Conservation (phyloP, 2,888 invertebrate species). For the Drosophila meridiana region DNA sequence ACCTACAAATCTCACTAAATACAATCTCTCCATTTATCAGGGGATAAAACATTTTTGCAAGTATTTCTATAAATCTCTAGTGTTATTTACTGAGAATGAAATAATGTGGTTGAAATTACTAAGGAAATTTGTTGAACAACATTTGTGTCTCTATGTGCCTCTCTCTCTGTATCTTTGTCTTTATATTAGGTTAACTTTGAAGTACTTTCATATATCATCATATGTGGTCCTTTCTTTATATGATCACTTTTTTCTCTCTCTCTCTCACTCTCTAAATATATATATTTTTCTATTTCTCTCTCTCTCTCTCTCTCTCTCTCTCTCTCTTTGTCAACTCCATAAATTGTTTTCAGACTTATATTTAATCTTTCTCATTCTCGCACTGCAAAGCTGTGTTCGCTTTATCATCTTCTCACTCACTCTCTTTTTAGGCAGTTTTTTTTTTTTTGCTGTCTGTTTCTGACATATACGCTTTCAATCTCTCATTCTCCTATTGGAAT, state of each 20-base stretch:
- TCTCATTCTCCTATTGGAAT: neutral
- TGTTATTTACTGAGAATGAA: neutral
- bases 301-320: neutral
- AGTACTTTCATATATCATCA: too few relatives aligned
- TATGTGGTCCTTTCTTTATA: too few relatives aligned
- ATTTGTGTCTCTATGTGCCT: neutral
- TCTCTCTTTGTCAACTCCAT: neutral
- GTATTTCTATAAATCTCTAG: neutral
- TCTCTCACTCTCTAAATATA: neutral
- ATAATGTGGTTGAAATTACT: too few relatives aligned
- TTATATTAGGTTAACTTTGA: too few relatives aligned
- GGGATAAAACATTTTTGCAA: neutral
- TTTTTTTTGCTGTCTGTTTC: neutral
- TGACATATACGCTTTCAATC: neutral
- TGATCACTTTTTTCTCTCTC: neutral
- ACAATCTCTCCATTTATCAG: neutral
- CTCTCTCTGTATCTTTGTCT: neutral
- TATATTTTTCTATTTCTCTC: too few relatives aligned
- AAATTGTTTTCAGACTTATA: neutral
- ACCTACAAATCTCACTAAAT: neutral
- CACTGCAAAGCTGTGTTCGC: neutral
- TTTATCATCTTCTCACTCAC: neutral
- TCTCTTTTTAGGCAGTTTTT: neutral
- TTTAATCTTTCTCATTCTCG: neutral
- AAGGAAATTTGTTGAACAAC: too few relatives aligned